Base-by-base conservation (phyloP, 2,113 vertebrate species). In the Anarrhichthys ocellatus region DNA sequence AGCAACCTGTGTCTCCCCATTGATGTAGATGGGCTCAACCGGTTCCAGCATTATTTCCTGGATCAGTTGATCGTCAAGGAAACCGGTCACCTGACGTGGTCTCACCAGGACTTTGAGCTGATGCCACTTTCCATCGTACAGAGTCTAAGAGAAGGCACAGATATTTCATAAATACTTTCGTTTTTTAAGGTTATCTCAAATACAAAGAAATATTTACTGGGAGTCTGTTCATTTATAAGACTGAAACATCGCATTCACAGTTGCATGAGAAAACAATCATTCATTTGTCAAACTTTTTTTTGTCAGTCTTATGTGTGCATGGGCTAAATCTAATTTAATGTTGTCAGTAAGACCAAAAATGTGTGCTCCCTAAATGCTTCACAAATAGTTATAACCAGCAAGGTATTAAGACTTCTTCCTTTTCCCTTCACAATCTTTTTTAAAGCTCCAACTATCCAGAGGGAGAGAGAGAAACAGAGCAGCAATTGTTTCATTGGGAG, bases 101-200 rank as follows among this genome's bases (percentile, higher is more conserved):
- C 87, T 87, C 50, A 96, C 93, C 34, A 96, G 78, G 32, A 96
- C 74, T 86, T 95, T 96, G 70, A 96, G 86, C 86, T 96, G 96
- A 81, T 96, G 96, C 96, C 96, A 96, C 50, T 88, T 88, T 48
- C 88, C 93, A 54, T 94, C 90, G 59, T 84, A 94, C 18, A 94
- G 86, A 27, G 40, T 17, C 93, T 94, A 61, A 58, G 14, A 73
- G 56, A 36, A 69, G 44, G 46, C 13, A 61, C 46, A 71, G 20
- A 79, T 9, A 22, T 29, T 54, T 83, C 14, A 61, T 20, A 17
- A 73, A 36, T 24, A n/a, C 10, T 0, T 6, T 50, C 17, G 8
- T 59, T 70, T 69, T 38, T 50, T 8, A 76, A 13, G 6, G 8
- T 42, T 52, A 64, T 78, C 8, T 67, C 18, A 69, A 66, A 54